phyloP scores from a whole-genome alignment of 2,888 invertebrate species.

The Lithodes maja region DNA sequence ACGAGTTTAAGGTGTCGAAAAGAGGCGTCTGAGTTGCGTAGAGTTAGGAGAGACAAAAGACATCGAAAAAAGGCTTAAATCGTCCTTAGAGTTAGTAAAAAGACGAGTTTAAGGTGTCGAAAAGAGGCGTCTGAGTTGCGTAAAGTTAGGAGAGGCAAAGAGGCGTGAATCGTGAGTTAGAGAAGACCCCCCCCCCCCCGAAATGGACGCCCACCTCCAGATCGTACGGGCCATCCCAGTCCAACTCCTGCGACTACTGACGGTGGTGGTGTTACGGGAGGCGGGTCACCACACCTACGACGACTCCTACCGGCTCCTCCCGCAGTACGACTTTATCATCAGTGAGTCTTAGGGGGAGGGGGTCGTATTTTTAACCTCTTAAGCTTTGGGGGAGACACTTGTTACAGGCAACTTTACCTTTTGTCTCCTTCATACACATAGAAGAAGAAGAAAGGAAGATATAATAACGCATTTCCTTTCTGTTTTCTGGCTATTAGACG shows the following conservation, averaged over 20 bases:
- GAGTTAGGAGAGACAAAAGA: not conserved
- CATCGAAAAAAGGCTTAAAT: not conserved
- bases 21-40: not conserved
- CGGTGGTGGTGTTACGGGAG: conserved; percentile 32
- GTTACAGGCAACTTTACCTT: no score
- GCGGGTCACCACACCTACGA: conserved; percentile 34
- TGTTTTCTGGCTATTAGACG: no score
- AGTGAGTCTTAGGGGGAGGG: conserved; percentile 4
- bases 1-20: not conserved
- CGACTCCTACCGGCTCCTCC: not conserved
- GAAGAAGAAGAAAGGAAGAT: no score
- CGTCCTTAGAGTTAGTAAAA: no score
- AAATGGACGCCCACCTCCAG: conserved; percentile 5
- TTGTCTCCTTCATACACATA: no score
- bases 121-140: not conserved
- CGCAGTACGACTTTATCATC: conserved; percentile 49
- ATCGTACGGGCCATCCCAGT: conserved; percentile 27
- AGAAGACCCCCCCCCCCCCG: not conserved
- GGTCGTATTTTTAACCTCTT: no score
- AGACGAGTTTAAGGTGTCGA: not conserved
- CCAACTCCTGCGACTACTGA: conserved; percentile 27
- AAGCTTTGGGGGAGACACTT: no score
- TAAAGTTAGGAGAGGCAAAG: conserved; percentile 14
- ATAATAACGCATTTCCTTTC: no score
- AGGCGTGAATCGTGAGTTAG: not conserved